Conservation (phyloP, 2,113 vertebrate species). For the Apistogramma diplotaenia region DNA sequence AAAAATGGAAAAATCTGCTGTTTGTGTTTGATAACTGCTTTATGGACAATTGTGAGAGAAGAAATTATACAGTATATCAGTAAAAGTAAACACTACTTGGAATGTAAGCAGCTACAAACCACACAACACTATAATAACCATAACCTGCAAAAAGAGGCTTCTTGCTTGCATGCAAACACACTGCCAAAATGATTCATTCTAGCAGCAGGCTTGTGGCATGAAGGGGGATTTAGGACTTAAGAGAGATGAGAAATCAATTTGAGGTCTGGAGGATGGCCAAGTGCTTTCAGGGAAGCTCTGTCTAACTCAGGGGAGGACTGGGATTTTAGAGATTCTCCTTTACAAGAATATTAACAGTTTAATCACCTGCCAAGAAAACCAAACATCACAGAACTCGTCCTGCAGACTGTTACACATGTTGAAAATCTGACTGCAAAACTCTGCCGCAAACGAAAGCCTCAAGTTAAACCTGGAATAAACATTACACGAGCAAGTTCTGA, state of each 20-base stretch:
- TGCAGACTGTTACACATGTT: conserved; percentile 2
- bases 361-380: conserved; percentile 44
- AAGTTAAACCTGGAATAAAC: neutral
- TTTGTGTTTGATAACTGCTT: neutral
- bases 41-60: neutral
- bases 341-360: conserved; percentile 31
- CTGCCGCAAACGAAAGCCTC: neutral
- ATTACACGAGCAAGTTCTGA: neutral
- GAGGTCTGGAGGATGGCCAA: conserved; percentile 60
- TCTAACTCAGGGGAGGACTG: conserved; percentile 29
- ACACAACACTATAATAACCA: neutral
- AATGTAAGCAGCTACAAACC: neutral
- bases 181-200: conserved; percentile 59
- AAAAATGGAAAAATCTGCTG: neutral
- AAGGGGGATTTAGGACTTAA: conserved; percentile 67
- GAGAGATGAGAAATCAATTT: conserved; percentile 73
- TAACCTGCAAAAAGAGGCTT: conserved; percentile 25
- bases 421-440: neutral
- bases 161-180: conserved; percentile 18
- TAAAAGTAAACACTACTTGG: neutral
- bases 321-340: conserved; percentile 32
- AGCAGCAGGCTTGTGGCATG: conserved; percentile 45
- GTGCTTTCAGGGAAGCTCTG: conserved; percentile 30
- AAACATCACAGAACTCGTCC: neutral
- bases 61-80: neutral